Evolutionary conservation across 2,113 vertebrate species (phyloP).

Genomic region (Nothoprocta pentlandii): DNA sequence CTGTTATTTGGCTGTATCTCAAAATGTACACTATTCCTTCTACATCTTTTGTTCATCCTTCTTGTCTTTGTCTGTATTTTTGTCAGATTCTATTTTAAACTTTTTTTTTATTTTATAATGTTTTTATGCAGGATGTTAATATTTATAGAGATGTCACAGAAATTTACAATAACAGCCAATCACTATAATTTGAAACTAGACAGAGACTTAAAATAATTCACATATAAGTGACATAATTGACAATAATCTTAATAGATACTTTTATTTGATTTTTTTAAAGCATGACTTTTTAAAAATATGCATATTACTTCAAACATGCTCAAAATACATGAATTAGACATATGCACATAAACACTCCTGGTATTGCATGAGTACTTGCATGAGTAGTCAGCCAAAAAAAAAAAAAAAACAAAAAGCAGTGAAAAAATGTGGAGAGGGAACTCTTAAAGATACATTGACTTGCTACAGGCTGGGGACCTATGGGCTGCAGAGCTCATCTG

Average conservation of each 20-base stretch:
- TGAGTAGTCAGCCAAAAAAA: not conserved
- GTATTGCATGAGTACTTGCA: not conserved
- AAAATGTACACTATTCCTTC: not conserved
- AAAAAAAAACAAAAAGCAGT: rapidly evolving
- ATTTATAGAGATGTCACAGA: not conserved
- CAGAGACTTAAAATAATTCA: not conserved
- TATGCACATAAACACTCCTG: rapidly evolving
- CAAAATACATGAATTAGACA: not conserved
- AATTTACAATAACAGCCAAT: not conserved
- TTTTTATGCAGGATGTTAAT: not conserved
- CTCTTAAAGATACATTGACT: not conserved
- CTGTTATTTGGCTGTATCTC: not conserved
- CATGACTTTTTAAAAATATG: not conserved
- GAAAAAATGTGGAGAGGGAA: not conserved
- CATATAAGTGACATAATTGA: not conserved
- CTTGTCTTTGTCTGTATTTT: not conserved
- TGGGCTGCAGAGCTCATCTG: not conserved
- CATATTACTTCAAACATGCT: not conserved
- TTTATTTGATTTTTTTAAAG: not conserved
- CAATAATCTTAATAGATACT: not conserved
- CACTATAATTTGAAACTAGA: not conserved
- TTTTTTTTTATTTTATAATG: not conserved
- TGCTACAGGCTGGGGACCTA: not conserved
- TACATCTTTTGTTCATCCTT: not conserved
- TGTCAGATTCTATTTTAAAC: not conserved